Evolutionary conservation across 1,140 invertebrate genomes (phyloP), one percentile per base, ranked within the genome.

Genomic region (Lordiphosa clarofinis): DNA sequence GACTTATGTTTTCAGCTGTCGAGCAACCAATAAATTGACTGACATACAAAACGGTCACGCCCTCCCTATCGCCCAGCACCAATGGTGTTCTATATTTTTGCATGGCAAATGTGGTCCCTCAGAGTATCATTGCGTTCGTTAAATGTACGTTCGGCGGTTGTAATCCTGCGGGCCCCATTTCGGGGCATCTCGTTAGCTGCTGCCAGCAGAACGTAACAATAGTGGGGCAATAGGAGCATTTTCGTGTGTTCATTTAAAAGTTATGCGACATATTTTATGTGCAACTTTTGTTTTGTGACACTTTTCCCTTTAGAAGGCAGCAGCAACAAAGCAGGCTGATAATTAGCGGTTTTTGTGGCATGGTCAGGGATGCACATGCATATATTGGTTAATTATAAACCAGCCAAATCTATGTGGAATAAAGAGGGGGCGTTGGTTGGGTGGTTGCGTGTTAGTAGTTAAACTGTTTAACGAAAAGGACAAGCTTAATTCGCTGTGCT

Each of bases 1-100:
- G 78, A 86, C 78, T 84, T 84, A 84, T 84, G 79, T 66, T 84
- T 70, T 50, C 56, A 56, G 60, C 68, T 75, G 72, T 64, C 75
- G 64, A 44, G 56, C 28, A 55, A 58, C 72, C 62, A 76, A 82
- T 82, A 82, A 82, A 82, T 82, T 84, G 72, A 84, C 49, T 59
- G 60, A 70, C 64, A 60, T 19, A 12, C 21, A 19, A 11, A 9
- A 5, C 38, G 46, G 40, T 48, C 55, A 36, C 33, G 49, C 50
- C 48, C 31, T 44, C 53, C 15, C 33, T 19, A 13, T 9, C 52
- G n/a, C 33, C 57, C 39, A 48, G 35, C n/a, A 12, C 46, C 7
- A 31, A 8, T 31, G 7, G 28, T 31, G 7, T 1, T 43, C 43
- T 36, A 36, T 31, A 62, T 44, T 62, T 56, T 48, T 50, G 53